Percentiles rank a stretch among this genome's conserved stretches.
Evolutionary conservation across 1,140 invertebrate species (phyloP).

Genomic region (Tribolium castaneum): DNA sequence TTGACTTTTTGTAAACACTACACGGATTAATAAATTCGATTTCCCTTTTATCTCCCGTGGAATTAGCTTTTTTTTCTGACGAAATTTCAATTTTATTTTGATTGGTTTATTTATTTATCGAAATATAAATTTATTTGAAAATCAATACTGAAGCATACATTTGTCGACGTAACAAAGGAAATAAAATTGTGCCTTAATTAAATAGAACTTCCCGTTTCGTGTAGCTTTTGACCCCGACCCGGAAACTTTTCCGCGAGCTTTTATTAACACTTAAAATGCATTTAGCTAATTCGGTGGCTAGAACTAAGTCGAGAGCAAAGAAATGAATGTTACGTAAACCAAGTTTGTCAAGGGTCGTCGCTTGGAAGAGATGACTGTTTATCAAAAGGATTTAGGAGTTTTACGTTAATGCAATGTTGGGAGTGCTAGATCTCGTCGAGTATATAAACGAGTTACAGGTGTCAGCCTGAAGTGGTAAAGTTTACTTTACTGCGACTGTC

Average conservation of each 20-base stretch:
- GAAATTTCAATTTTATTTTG: not conserved
- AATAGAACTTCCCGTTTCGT: not conserved
- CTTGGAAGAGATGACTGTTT: constrained; percentile 5
- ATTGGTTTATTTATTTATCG: too few species aligned
- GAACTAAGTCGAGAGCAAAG: not conserved
- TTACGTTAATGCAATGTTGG: constrained; percentile 11
- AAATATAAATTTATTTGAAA: too few species aligned
- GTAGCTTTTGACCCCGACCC: not conserved
- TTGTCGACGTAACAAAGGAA: too few species aligned
- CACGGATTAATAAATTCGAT: not conserved
- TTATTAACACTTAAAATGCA: not conserved
- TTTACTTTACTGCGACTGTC: not conserved
- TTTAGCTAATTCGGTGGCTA: not conserved
- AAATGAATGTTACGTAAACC: constrained; percentile 20
- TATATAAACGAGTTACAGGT: constrained; percentile 27
- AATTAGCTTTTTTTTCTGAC: not conserved
- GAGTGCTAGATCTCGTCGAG: not conserved
- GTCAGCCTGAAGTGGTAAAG: constrained; percentile 3
- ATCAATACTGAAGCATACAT: too few species aligned
- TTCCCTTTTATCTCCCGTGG: not conserved
- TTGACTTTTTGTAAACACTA: not conserved
- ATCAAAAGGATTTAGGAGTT: constrained; percentile 30
- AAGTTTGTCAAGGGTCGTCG: constrained; percentile 17
- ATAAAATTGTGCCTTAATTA: not conserved
- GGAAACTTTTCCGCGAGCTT: not conserved